Evolutionary conservation across 2,797 vertebrate species (phyloP), one percentile per base, ranked within the genome.

Genomic region (Characodon lateralis): DNA sequence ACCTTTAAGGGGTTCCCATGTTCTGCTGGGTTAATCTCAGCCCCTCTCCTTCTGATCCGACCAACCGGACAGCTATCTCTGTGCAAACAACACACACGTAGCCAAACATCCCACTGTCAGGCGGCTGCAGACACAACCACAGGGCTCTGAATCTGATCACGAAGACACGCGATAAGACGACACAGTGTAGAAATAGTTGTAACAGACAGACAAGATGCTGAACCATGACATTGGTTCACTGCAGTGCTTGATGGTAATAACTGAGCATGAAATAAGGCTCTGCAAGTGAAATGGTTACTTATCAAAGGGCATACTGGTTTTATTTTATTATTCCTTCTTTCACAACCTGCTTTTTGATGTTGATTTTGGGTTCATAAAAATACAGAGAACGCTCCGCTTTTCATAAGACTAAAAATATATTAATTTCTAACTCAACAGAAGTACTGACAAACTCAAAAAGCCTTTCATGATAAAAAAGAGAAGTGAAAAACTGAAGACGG

Each of bases 1-100:
- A 68, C 76, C 80, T 78, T 81, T 26, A 78, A 89, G 81, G 73
- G 71, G 63, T 91, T 91, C 88, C 88, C 86, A 89, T 74, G 55
- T 87, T 87, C 63, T 71, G 58, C 51, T 16, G 63, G 35, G 73
- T 79, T 74, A 71, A 79, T 75, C 78, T 81, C 58, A 5, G 43
- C 22, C 63, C 41, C 74, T 28, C 16, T 68, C 22, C 68, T 46
- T 56, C 41, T 48, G 65, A 50, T 66, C n/a, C n/a, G 48, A 18
- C 59, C 16, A 75, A 18, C 28, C 53, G 41, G 72, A 72, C 78
- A 48, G 66, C 50, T 55, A n/a, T 58, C 50, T 61, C 56, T 55
- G 26, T 31, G 70, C 14, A 69, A 31, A 75, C 50, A 69, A 70
- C 10, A 20, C 41, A 51, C 65, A 72, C 2, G 4, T 59, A 73